Percentiles rank a stretch among this genome's conserved stretches.
Evolutionary conservation across 1,140 invertebrate species (phyloP).

Genomic region (Andricus grossulariae): DNA sequence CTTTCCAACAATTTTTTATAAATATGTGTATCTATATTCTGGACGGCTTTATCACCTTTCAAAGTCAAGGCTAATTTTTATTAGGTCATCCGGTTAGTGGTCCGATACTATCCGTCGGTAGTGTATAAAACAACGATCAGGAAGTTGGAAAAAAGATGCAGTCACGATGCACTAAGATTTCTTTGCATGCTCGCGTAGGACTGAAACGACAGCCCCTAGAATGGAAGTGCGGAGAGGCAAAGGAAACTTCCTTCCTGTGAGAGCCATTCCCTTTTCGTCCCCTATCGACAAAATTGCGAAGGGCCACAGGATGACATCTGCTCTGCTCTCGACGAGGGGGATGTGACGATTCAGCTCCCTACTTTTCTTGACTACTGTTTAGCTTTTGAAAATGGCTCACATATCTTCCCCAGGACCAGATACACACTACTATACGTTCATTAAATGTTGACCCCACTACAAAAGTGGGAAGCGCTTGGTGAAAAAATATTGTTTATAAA

Average conservation of each 20-base stretch:
- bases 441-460: too few relatives aligned
- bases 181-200: slow-evolving; percentile 53
- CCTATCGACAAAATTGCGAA: slow-evolving; percentile 49
- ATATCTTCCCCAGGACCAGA: neutral
- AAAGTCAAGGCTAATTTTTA: too few relatives aligned
- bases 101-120: too few relatives aligned
- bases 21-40: too few relatives aligned
- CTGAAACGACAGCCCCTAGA: slow-evolving; percentile 46
- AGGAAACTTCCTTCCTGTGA: slow-evolving; percentile 13
- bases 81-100: too few relatives aligned
- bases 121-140: too few relatives aligned
- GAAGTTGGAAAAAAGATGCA: slow-evolving; percentile 3
- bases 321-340: slow-evolving; percentile 49
- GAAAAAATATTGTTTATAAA: too few relatives aligned
- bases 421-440: neutral
- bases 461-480: too few relatives aligned
- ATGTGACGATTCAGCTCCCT: slow-evolving; percentile 46
- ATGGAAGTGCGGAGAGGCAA: slow-evolving; percentile 24
- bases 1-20: too few relatives aligned
- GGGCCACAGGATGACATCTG: slow-evolving; percentile 55
- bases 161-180: slow-evolving; percentile 52
- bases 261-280: slow-evolving; percentile 36
- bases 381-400: slow-evolving; percentile 40
- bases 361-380: slow-evolving; percentile 34
- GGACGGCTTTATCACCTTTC: too few relatives aligned